phyloP scores from a whole-genome alignment of 2,888 invertebrate species.

The Tupiocoris notatus region DNA sequence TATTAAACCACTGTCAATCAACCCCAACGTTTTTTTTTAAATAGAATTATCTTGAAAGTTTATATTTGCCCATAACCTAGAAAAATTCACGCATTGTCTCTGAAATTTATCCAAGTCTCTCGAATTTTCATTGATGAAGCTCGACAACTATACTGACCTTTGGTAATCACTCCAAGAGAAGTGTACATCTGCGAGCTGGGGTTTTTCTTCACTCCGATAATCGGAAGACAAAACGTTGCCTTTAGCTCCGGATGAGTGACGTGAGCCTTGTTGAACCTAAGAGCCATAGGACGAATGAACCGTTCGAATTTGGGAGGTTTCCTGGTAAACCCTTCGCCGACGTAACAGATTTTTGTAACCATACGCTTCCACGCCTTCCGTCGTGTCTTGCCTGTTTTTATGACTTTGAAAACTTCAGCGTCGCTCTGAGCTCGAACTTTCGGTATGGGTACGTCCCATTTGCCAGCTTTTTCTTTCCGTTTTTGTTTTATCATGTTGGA shows the following conservation, averaged over 20 bases:
- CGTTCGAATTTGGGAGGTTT: conserved; percentile 99
- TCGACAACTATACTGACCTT: too few species aligned
- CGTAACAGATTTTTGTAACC: conserved; percentile 98
- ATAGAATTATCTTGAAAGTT: too few species aligned
- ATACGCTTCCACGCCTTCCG: conserved; percentile 98
- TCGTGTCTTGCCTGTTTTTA: conserved; percentile 87
- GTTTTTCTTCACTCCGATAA: conserved; percentile 98
- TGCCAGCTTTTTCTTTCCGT: conserved; percentile 98
- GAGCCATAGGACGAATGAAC: conserved; percentile 96
- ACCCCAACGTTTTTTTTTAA: too few species aligned
- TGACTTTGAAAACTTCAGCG: conserved; percentile 91
- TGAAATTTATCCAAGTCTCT: too few species aligned
- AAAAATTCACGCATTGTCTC: too few species aligned
- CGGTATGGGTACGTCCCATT: conserved; percentile 99
- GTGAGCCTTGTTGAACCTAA: conserved; percentile 95
- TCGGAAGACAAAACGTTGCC: conserved; percentile 95
- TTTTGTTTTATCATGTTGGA: conserved; percentile 99
- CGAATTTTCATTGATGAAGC: too few species aligned
- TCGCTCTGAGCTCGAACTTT: conserved; percentile 97
- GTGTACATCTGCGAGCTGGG: conserved; percentile 98
- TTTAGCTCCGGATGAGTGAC: conserved; percentile 99
- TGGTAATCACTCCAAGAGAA: conserved; percentile 94
- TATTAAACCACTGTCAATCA: too few species aligned
- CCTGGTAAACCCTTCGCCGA: conserved; percentile 96
- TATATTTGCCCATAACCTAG: too few species aligned